phyloP scores from a whole-genome alignment of 2,888 invertebrate genomes.

The Acleris literana region DNA sequence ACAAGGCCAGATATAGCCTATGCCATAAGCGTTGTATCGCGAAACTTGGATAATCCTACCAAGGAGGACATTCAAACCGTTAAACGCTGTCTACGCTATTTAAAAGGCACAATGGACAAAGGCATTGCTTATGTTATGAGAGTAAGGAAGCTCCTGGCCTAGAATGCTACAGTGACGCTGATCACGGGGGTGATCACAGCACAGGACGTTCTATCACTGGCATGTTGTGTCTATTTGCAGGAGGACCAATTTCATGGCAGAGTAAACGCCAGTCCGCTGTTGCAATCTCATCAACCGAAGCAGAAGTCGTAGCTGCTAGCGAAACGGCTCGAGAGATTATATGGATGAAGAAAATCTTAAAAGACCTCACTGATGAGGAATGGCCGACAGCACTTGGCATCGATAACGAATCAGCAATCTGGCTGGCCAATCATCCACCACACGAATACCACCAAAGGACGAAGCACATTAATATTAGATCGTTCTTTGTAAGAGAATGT shows the following conservation, averaged over 20 bases:
- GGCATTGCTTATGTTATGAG: too few species aligned
- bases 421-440: not conserved
- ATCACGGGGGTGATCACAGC: too few species aligned
- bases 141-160: too few species aligned
- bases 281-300: constrained; percentile 29
- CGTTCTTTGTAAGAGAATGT: constrained; percentile 14
- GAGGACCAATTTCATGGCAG: constrained; percentile 31
- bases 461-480: not conserved
- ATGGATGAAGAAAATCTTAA: constrained; percentile 12
- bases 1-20: too few species aligned
- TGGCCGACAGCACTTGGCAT: not conserved
- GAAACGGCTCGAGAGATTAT: constrained; percentile 27
- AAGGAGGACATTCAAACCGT: too few species aligned
- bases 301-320: constrained; percentile 36
- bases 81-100: too few species aligned
- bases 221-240: too few species aligned
- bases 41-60: too few species aligned
- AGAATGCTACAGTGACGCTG: too few species aligned
- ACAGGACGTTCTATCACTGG: too few species aligned
- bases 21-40: too few species aligned
- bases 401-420: not conserved
- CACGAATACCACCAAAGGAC: not conserved
- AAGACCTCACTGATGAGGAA: not conserved
- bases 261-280: constrained; percentile 26
- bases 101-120: too few species aligned